Conservation (phyloP, 2,113 vertebrate species). For the Phrynosoma platyrhinos region DNA sequence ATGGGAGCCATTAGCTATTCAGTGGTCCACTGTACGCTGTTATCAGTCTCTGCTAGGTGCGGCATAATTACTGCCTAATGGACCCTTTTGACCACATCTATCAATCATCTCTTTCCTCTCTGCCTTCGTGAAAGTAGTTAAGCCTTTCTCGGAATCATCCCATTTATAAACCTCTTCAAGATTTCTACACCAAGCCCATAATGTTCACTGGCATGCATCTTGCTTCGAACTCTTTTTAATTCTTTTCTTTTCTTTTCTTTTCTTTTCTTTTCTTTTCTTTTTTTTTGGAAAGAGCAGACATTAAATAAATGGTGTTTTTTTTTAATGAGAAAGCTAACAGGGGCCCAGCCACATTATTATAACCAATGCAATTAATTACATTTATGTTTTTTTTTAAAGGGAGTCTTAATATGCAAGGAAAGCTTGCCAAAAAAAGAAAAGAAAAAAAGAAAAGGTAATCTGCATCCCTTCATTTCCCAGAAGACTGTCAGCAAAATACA, state of each 20-base stretch:
- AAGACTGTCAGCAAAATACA: conserved; percentile 58
- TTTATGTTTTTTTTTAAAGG: conserved; percentile 54
- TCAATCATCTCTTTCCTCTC: neutral
- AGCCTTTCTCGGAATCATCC: neutral
- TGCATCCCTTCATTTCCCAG: conserved; percentile 57
- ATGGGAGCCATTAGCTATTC: too few relatives aligned
- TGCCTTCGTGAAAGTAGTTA: neutral
- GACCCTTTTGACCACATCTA: neutral
- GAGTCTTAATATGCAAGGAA: conserved; percentile 66
- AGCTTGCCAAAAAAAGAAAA: conserved; percentile 42
- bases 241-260: conserved; percentile 36
- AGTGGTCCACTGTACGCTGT: too few relatives aligned
- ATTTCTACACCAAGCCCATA: conserved; percentile 6
- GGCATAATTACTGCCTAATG: neutral
- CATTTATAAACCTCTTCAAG: conserved; percentile 25
- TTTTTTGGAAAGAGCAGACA: conserved; percentile 50
- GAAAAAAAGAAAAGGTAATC: conserved; percentile 47
- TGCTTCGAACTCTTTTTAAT: conserved; percentile 50
- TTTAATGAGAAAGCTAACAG: conserved; percentile 57
- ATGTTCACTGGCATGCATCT: conserved; percentile 39
- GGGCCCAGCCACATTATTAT: conserved; percentile 65
- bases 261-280: conserved; percentile 16
- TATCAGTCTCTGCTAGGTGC: neutral
- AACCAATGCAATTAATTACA: conserved; percentile 72
- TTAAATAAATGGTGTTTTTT: conserved; percentile 57